Evolutionary conservation across 2,888 invertebrate species (phyloP).

Genomic region (Cephus runcator): DNA sequence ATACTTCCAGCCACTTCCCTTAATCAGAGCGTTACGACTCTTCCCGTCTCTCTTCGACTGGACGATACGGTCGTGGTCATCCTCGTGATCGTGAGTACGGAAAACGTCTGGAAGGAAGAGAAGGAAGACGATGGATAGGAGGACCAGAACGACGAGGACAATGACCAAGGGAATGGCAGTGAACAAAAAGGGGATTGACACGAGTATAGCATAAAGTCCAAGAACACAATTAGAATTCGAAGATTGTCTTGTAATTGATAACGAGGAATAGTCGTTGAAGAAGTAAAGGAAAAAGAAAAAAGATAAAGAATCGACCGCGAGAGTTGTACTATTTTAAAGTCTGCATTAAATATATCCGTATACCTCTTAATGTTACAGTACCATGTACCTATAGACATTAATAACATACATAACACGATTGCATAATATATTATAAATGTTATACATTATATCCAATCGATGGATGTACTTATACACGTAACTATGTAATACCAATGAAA

Average conservation of each 20-base stretch:
- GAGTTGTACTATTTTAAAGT: neutral
- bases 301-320: neutral
- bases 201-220: neutral
- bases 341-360: conserved; percentile 5
- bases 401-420: conserved; percentile 6
- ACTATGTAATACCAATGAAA: conserved; percentile 43
- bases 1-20: conserved; percentile 80
- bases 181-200: neutral
- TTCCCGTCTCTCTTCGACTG: neutral
- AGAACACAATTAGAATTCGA: neutral
- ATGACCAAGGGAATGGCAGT: neutral
- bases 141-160: neutral
- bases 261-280: neutral
- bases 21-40: conserved; percentile 68
- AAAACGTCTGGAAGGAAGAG: neutral
- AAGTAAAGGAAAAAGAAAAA: neutral
- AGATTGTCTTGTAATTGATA: neutral
- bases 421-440: conserved; percentile 3
- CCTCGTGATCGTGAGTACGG: conserved; percentile 9
- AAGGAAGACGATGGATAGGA: neutral
- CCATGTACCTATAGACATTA: neutral
- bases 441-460: conserved; percentile 18
- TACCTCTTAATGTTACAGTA: conserved; percentile 3
- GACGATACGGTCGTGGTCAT: conserved; percentile 9
- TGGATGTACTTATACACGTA: conserved; percentile 46